A percentile compares a stretch with the other conserved stretches of the same genome.
These are phyloP conservation scores for Ophioninae sp. DNA, from an alignment of 2,888 invertebrate species.

Conservation along the genomic window DNA sequence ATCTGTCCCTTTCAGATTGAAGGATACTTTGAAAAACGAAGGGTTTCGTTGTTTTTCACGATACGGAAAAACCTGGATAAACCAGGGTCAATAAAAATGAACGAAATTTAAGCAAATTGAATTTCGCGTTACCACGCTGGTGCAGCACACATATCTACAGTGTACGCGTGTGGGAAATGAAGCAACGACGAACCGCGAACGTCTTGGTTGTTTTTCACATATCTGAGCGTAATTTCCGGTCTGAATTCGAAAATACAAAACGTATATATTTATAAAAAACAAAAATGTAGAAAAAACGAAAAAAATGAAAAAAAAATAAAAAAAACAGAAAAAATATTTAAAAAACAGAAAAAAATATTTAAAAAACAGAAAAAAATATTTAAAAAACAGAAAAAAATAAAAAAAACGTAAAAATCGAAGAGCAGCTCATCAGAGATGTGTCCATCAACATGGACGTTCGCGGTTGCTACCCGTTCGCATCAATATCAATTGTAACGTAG, in stretches of 20 bases:
- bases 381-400: neutral
- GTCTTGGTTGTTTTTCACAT: constrained; percentile 6
- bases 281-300: neutral
- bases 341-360: too few relatives aligned
- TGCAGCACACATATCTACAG: constrained; percentile 9
- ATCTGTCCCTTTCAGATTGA: neutral
- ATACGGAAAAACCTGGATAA: neutral
- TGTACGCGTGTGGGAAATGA: constrained; percentile 32
- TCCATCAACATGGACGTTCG: constrained; percentile 64
- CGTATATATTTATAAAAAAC: too few relatives aligned
- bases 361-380: too few relatives aligned
- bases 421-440: neutral
- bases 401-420: neutral
- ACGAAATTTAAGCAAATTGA: neutral
- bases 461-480: constrained; percentile 78
- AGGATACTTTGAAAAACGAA: neutral
- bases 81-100: neutral
- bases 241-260: too few relatives aligned
- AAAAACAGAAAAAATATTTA: too few relatives aligned
- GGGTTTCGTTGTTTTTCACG: neutral
- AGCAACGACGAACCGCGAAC: constrained; percentile 20
- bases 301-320: too few relatives aligned
- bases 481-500: constrained; percentile 75
- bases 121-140: neutral
- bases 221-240: too few relatives aligned